A percentile compares a stretch with the other conserved stretches of the same genome.
Evolutionary conservation across 1,140 invertebrate genomes (phyloP).

Genomic region (Littorina saxatilis): DNA sequence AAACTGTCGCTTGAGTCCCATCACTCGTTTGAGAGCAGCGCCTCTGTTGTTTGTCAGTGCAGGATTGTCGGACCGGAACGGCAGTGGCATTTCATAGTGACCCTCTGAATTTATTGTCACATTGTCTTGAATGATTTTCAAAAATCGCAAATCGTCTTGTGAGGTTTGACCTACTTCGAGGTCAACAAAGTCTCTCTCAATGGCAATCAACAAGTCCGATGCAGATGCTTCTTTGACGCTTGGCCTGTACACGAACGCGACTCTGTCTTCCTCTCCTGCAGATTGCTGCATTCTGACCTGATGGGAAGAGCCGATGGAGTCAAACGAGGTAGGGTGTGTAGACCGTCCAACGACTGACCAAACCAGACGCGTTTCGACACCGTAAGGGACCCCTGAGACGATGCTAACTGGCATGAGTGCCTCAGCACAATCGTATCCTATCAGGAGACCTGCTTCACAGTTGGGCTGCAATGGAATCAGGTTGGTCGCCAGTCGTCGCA

Average conservation of each 20-base stretch:
- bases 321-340: too few relatives aligned
- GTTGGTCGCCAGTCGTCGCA: not conserved
- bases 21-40: constrained; percentile 31
- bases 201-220: not conserved
- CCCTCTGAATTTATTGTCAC: constrained; percentile 22
- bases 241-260: not conserved
- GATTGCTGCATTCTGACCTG: not conserved
- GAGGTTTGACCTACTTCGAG: constrained; percentile 12
- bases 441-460: constrained; percentile 2
- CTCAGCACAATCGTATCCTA: constrained; percentile 8
- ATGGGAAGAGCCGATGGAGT: too few relatives aligned
- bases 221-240: constrained; percentile 32
- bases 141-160: constrained; percentile 38
- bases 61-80: constrained; percentile 18
- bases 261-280: not conserved
- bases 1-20: constrained; percentile 12
- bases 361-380: not conserved
- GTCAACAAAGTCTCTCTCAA: constrained; percentile 44
- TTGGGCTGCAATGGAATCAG: not conserved
- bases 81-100: too few relatives aligned
- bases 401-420: not conserved
- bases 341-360: not conserved
- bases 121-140: constrained; percentile 22
- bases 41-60: constrained; percentile 30
- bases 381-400: too few relatives aligned